Percentiles rank a stretch among this genome's conserved stretches.
These are phyloP conservation scores for Trachops cirrhosus DNA, from an alignment of 2,797 vertebrate genomes.

Conservation along the genomic window DNA sequence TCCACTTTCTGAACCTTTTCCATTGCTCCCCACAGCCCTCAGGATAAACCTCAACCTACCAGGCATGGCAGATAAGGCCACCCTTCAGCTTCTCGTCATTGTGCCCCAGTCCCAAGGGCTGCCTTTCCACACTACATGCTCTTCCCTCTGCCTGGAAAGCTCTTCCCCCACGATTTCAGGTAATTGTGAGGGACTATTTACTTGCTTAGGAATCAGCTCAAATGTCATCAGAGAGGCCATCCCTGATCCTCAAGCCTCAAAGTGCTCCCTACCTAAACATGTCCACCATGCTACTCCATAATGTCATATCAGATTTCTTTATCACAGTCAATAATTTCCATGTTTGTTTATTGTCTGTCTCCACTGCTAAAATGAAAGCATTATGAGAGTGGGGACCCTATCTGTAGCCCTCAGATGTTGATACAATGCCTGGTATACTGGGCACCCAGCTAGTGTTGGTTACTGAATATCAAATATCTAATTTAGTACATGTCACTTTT, in stretches of 20 bases:
- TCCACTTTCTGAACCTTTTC: background rate
- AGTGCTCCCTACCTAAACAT: too few relatives aligned
- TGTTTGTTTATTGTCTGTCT: background rate
- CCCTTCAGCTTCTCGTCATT: background rate
- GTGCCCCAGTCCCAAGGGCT: background rate
- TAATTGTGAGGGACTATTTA: background rate
- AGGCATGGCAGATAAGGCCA: too few relatives aligned
- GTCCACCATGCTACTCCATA: background rate
- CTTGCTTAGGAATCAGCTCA: background rate
- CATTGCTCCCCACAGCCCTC: too few relatives aligned
- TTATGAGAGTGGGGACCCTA: rapidly evolving
- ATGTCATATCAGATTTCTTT: background rate
- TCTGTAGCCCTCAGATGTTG: background rate
- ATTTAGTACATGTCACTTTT: too few relatives aligned
- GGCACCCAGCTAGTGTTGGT: background rate
- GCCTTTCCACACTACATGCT: rapidly evolving
- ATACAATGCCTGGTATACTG: too few relatives aligned
- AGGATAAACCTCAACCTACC: background rate
- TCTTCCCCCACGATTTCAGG: background rate
- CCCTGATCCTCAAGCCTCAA: background rate
- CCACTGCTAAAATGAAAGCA: background rate
- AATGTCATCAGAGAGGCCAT: background rate
- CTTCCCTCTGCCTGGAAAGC: background rate
- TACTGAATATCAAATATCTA: background rate
- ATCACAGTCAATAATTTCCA: background rate